Evolutionary conservation across 2,113 vertebrate species (phyloP).

Genomic region (Pituophis catenifer): DNA sequence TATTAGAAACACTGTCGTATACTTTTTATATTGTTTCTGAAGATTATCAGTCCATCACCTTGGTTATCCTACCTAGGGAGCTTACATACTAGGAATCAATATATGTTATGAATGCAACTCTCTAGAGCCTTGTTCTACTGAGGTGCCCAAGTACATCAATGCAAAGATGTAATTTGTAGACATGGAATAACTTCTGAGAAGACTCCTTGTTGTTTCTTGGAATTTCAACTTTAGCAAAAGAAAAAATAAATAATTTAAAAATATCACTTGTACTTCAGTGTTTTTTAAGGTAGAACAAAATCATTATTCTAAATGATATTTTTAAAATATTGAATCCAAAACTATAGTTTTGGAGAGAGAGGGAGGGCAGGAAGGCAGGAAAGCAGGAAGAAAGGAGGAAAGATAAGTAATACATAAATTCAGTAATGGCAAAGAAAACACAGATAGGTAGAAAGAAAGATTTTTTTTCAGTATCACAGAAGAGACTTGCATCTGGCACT

Average conservation of each 20-base stretch:
- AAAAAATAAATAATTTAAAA: constrained; percentile 51
- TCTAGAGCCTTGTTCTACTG: constrained; percentile 10
- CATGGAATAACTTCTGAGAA: constrained; percentile 36
- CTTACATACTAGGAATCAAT: neutral
- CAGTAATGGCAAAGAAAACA: constrained; percentile 60
- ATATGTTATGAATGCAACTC: constrained; percentile 28
- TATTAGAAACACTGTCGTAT: constrained; percentile 28
- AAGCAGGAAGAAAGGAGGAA: neutral
- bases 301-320: constrained; percentile 28
- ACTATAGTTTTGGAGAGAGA: constrained; percentile 60
- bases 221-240: constrained; percentile 83
- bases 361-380: neutral
- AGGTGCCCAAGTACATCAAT: constrained; percentile 24
- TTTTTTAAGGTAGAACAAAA: constrained; percentile 33
- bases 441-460: constrained; percentile 47
- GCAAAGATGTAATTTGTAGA: constrained; percentile 47
- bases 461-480: constrained; percentile 74
- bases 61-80: constrained; percentile 32
- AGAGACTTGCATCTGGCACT: constrained; percentile 77
- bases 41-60: constrained; percentile 19
- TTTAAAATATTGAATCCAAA: constrained; percentile 59
- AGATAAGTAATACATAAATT: constrained; percentile 50
- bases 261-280: constrained; percentile 40
- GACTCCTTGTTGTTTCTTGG: constrained; percentile 37
- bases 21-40: constrained; percentile 37